Percentiles rank a stretch among this genome's conserved stretches.
These are phyloP conservation scores for Tenthredo livida DNA, from an alignment of 2,888 invertebrate species.

Conservation along the genomic window DNA sequence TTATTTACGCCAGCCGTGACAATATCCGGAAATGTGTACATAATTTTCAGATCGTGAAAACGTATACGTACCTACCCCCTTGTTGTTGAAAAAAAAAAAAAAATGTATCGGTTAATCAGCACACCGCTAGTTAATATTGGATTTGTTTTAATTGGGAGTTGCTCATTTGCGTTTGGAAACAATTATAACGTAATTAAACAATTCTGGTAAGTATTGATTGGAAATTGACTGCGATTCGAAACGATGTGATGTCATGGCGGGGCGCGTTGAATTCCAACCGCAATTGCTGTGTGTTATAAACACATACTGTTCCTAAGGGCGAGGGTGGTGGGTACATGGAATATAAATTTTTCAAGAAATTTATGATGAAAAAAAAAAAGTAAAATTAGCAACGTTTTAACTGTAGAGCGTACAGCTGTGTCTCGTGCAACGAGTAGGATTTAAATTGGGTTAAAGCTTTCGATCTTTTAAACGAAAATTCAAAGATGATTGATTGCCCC, in stretches of 20 bases:
- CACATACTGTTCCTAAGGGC: neutral
- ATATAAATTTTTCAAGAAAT: neutral
- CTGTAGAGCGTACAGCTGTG: neutral
- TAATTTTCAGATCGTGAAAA: neutral
- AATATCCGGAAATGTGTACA: too few species aligned
- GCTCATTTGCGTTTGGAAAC: constrained; percentile 22
- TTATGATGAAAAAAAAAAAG: neutral
- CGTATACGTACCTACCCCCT: neutral
- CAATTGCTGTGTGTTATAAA: neutral
- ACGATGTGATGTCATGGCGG: neutral
- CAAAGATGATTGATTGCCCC: constrained; percentile 40
- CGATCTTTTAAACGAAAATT: constrained; percentile 18
- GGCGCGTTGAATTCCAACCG: neutral
- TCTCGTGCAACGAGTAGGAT: neutral
- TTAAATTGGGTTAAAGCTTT: neutral
- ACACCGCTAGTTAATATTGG: constrained; percentile 14
- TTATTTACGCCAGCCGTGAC: too few species aligned
- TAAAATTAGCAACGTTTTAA: too few species aligned
- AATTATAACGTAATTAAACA: constrained; percentile 28
- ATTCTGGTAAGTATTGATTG: constrained; percentile 15
- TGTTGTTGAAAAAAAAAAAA: neutral
- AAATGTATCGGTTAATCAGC: neutral
- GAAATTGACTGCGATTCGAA: constrained; percentile 9
- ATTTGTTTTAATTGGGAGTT: neutral
- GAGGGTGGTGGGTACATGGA: too few species aligned